Conservation (phyloP, 1,140 invertebrate genomes). For the Zaprionus lachaisei region DNA sequence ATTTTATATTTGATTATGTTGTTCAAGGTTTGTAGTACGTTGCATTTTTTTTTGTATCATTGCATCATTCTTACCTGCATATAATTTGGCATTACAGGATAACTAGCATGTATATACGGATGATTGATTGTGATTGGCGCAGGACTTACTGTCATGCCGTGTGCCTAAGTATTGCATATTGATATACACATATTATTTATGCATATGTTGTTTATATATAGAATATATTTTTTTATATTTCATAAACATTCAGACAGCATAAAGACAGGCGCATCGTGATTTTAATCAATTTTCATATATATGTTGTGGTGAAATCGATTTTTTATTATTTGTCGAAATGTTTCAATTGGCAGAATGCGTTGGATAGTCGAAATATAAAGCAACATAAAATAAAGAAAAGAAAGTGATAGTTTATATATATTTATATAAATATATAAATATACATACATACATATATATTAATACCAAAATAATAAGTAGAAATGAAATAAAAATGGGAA, state of each 20-base stretch:
- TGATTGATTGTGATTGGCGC: conserved; percentile 85
- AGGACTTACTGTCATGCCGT: conserved; percentile 85
- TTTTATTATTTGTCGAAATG: conserved; percentile 51
- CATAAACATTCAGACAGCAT: conserved; percentile 68
- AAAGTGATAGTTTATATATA: conserved; percentile 79
- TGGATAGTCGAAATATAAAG: conserved; percentile 78
- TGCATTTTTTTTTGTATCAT: conserved; percentile 32
- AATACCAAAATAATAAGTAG: conserved; percentile 46
- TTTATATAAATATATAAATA: conserved; percentile 40
- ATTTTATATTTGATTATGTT: conserved; percentile 49
- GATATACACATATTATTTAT: conserved; percentile 54
- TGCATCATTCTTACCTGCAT: conserved; percentile 83
- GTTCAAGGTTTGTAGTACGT: conserved; percentile 49
- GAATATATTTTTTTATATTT: conserved; percentile 41
- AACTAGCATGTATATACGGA: conserved; percentile 85
- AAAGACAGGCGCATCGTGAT: conserved; percentile 72
- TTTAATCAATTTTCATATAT: conserved; percentile 38
- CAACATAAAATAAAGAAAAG: conserved; percentile 82
- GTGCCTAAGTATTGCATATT: conserved; percentile 73
- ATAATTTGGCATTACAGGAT: conserved; percentile 84
- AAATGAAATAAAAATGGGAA: conserved; percentile 46
- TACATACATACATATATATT: conserved; percentile 32
- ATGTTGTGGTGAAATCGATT: conserved; percentile 55
- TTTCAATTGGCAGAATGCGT: conserved; percentile 72
- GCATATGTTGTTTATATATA: conserved; percentile 38